phyloP scores from a whole-genome alignment of 2,888 invertebrate genomes.

The Argyresthia albistria region DNA sequence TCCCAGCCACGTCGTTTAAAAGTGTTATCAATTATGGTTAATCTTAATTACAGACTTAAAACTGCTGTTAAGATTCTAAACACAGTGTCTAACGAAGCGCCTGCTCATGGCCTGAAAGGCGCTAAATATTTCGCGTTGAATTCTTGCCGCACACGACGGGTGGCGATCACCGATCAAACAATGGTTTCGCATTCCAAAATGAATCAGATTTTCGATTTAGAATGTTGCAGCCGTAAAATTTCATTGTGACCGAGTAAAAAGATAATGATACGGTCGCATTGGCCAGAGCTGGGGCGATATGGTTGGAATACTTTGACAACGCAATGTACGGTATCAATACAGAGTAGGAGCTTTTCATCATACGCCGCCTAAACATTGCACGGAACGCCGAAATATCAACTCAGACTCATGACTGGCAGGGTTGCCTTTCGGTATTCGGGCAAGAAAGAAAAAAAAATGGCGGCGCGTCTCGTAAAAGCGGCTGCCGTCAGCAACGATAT shows the following conservation, averaged over 20 bases:
- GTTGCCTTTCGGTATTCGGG: slow-evolving; percentile 9
- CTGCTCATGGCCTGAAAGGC: slow-evolving; percentile 57
- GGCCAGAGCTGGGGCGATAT: slow-evolving; percentile 23
- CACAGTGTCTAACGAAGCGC: slow-evolving; percentile 43
- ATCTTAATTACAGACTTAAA: slow-evolving; percentile 65
- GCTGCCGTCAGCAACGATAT: slow-evolving; percentile 31
- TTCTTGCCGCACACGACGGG: slow-evolving; percentile 40
- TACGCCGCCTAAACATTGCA: slow-evolving; percentile 18
- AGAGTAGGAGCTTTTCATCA: slow-evolving; percentile 31
- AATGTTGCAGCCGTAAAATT: slow-evolving; percentile 37
- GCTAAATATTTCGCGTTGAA: slow-evolving; percentile 52
- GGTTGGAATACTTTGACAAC: slow-evolving; percentile 35
- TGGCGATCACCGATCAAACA: slow-evolving; percentile 56
- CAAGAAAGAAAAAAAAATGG: slow-evolving; percentile 17
- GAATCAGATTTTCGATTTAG: background rate
- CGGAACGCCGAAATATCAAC: background rate
- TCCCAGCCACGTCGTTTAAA: slow-evolving; percentile 41
- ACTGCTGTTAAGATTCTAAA: slow-evolving; percentile 55
- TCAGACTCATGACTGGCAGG: background rate
- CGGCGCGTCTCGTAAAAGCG: slow-evolving; percentile 17
- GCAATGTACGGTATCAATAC: slow-evolving; percentile 33
- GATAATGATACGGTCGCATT: slow-evolving; percentile 12
- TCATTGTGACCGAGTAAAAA: slow-evolving; percentile 49
- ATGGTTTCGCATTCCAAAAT: slow-evolving; percentile 25
- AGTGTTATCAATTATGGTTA: slow-evolving; percentile 56